These are phyloP conservation scores for Gavia stellata DNA, from an alignment of 2,113 vertebrate species.

Conservation along the genomic window DNA sequence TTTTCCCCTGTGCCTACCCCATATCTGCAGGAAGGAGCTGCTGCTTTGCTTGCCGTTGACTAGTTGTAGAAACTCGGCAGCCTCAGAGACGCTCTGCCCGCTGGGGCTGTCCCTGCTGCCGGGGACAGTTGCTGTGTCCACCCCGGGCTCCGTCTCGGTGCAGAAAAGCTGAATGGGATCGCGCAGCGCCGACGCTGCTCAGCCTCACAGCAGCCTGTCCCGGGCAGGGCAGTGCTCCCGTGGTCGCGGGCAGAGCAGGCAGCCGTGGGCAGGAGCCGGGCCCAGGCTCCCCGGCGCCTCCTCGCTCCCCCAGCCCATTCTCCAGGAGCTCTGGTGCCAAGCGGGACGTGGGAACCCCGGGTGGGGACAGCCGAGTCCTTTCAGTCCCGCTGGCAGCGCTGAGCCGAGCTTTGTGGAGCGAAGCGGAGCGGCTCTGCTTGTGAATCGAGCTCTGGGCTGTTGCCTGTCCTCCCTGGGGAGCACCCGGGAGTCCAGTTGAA, in stretches of 20 bases:
- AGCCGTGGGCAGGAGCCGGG: background rate
- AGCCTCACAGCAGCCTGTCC: background rate
- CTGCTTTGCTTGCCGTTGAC: background rate
- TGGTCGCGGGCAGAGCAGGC: background rate
- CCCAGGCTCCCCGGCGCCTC: background rate
- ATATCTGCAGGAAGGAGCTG: background rate
- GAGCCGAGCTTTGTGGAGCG: background rate
- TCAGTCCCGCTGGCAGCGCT: background rate
- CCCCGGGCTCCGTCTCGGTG: background rate
- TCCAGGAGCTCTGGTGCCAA: background rate
- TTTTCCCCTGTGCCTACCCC: background rate
- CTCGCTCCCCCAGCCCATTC: background rate
- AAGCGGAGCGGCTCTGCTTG: fast-evolving
- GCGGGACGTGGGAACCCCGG: background rate
- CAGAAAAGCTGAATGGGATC: background rate
- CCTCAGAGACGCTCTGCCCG: fast-evolving
- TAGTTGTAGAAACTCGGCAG: background rate
- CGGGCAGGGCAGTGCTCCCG: fast-evolving
- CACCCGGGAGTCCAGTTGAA: background rate
- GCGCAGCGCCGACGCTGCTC: background rate
- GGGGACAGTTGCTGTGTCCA: background rate
- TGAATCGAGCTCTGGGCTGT: background rate
- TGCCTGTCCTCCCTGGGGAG: background rate
- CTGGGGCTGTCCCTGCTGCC: background rate
- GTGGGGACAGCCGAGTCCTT: background rate